A percentile compares a stretch with the other conserved stretches of the same genome.
phyloP scores from a whole-genome alignment of 2,888 invertebrate species.

The Drosophila lacicola region DNA sequence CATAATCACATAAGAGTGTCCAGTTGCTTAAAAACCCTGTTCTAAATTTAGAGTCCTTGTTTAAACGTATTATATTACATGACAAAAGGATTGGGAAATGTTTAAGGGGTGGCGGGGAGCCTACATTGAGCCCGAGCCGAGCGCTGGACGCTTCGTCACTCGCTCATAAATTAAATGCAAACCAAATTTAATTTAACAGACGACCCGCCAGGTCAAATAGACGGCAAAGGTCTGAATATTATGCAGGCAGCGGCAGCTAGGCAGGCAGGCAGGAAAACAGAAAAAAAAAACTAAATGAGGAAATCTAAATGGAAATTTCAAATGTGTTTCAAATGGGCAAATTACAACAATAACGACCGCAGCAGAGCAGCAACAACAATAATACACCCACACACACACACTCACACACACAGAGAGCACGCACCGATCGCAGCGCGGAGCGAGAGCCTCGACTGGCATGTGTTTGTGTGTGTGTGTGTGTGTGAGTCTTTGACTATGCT shows the following conservation, averaged over 20 bases:
- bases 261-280: slow-evolving; percentile 25
- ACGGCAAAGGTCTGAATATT: slow-evolving; percentile 61
- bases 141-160: slow-evolving; percentile 26
- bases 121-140: slow-evolving; percentile 13
- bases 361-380: slow-evolving; percentile 18
- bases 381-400: slow-evolving; percentile 22
- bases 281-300: slow-evolving; percentile 46
- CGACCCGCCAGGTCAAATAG: slow-evolving; percentile 71
- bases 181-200: slow-evolving; percentile 74
- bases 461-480: neutral
- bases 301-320: slow-evolving; percentile 78
- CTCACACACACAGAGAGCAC: slow-evolving; percentile 20
- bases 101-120: neutral
- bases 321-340: slow-evolving; percentile 76
- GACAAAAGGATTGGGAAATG: slow-evolving; percentile 33
- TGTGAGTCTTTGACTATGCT: slow-evolving; percentile 11
- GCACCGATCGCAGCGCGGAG: slow-evolving; percentile 37
- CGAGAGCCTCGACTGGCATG: slow-evolving; percentile 11
- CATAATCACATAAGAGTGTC: no score
- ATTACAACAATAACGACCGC: slow-evolving; percentile 53
- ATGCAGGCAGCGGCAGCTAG: slow-evolving; percentile 60
- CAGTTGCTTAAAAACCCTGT: no score
- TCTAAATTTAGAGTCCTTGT: no score
- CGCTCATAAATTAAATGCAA: slow-evolving; percentile 66
- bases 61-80: neutral